Conservation (phyloP, 2,113 vertebrate species). For the Hirundichthys speculiger region DNA sequence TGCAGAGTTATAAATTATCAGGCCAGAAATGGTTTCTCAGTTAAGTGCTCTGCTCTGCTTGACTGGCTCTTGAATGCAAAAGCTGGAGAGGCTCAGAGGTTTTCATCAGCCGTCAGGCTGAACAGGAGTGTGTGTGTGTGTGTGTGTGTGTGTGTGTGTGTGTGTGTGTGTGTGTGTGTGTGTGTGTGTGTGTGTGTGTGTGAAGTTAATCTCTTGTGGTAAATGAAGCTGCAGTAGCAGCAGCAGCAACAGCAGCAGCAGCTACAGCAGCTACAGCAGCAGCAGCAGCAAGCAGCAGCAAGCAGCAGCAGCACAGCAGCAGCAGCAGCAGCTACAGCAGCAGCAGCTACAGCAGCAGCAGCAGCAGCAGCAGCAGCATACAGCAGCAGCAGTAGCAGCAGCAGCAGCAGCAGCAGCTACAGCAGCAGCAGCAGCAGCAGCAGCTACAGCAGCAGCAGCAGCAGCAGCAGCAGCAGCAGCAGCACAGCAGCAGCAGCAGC, state of each 20-base stretch:
- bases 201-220: no score
- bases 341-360: not conserved
- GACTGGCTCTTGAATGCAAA: no score
- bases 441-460: not conserved
- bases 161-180: no score
- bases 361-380: not conserved
- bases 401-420: not conserved
- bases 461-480: not conserved
- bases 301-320: not conserved
- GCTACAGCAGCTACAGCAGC: no score
- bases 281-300: not conserved
- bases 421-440: not conserved
- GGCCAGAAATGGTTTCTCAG: constrained; percentile 56
- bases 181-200: no score
- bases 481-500: not conserved
- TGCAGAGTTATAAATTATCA: constrained; percentile 50
- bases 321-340: not conserved
- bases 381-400: not conserved
- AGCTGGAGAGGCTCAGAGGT: no score
- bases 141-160: no score
- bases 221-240: no score
- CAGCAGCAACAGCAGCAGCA: no score
- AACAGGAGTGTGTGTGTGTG: no score
- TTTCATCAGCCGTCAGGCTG: no score
- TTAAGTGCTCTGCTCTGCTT: constrained; percentile 20